Conservation (phyloP, 2,797 vertebrate genomes). For the Staurois parvus region DNA sequence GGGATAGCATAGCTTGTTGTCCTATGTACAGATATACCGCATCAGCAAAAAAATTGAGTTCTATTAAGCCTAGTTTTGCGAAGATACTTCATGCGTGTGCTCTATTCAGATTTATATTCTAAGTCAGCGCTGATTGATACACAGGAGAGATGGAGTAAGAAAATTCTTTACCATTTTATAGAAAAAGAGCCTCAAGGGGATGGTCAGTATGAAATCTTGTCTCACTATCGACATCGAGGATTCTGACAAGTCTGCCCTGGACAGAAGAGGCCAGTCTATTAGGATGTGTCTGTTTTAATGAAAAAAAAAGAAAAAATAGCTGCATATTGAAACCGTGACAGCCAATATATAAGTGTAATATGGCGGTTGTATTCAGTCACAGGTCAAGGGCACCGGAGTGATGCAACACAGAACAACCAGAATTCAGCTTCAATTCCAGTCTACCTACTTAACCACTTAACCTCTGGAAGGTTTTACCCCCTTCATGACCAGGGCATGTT, state of each 20-base stretch:
- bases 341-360: too few relatives aligned
- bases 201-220: constrained; percentile 12
- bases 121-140: constrained; percentile 8
- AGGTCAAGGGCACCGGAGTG: too few relatives aligned
- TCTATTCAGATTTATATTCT: constrained; percentile 27
- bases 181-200: constrained; percentile 10
- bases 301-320: background rate
- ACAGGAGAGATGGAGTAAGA: constrained; percentile 5
- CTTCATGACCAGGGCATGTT: too few relatives aligned
- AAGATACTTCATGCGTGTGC: background rate
- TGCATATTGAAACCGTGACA: background rate
- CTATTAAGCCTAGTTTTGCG: background rate
- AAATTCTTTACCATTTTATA: constrained; percentile 27
- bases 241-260: constrained; percentile 20
- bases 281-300: background rate
- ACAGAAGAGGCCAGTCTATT: background rate
- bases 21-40: constrained; percentile 5
- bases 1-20: background rate
- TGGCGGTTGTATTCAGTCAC: too few relatives aligned
- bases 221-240: constrained; percentile 1
- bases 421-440: too few relatives aligned
- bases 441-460: too few relatives aligned
- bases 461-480: too few relatives aligned
- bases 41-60: constrained; percentile 15
- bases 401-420: too few relatives aligned